Percentiles rank a stretch among this genome's conserved stretches.
These are phyloP conservation scores for Pogonomyrmex barbatus DNA, from an alignment of 1,140 invertebrate genomes.

Conservation along the genomic window DNA sequence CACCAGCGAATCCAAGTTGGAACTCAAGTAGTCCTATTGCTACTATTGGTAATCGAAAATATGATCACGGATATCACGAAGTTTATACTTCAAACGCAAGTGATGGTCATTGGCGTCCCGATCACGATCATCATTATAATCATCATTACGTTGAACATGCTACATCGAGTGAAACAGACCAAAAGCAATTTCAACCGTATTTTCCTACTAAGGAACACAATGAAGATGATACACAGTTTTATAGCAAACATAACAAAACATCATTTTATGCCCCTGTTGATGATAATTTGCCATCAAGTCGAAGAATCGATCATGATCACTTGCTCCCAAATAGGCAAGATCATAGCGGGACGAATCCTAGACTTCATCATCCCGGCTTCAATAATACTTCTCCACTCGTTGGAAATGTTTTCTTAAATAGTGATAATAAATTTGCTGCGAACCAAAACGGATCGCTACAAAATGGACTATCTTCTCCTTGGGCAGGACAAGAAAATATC, in stretches of 20 bases:
- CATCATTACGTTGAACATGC: slow-evolving; percentile 41
- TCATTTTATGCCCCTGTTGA: background rate
- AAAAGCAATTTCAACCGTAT: slow-evolving; percentile 20
- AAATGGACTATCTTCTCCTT: background rate
- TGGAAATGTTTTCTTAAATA: slow-evolving; percentile 67
- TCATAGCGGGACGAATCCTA: slow-evolving; percentile 56
- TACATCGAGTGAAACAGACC: slow-evolving; percentile 39
- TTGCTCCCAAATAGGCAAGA: slow-evolving; percentile 12
- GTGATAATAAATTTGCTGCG: background rate
- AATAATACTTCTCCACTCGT: background rate
- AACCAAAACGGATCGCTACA: slow-evolving; percentile 22
- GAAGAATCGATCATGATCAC: slow-evolving; percentile 3
- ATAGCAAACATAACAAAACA: background rate
- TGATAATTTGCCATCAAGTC: background rate
- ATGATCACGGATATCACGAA: background rate
- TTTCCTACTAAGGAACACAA: background rate
- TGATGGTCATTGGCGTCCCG: background rate
- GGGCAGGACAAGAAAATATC: slow-evolving; percentile 13
- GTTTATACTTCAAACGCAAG: background rate
- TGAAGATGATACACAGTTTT: slow-evolving; percentile 15
- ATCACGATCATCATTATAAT: slow-evolving; percentile 26
- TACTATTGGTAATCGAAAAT: background rate
- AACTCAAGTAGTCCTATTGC: too few species aligned
- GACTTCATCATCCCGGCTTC: slow-evolving; percentile 10
- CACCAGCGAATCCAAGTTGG: slow-evolving; percentile 32